Evolutionary conservation across 2,888 invertebrate genomes (phyloP).

Genomic region (Seira sanloemensis): DNA sequence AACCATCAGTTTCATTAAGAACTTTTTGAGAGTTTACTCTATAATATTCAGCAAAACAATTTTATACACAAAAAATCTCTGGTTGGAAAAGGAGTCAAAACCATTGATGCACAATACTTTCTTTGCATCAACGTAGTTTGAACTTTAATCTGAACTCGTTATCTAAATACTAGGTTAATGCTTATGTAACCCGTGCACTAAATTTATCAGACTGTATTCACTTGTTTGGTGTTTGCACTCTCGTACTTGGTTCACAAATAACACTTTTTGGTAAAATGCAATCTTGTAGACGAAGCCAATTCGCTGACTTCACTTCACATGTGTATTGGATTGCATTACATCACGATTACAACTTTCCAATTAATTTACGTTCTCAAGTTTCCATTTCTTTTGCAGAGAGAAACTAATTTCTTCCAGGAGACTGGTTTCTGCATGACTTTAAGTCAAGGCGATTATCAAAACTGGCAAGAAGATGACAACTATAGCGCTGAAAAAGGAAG

Average conservation of each 20-base stretch:
- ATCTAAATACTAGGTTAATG: background rate
- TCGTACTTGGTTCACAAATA: background rate
- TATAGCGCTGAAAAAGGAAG: constrained; percentile 8
- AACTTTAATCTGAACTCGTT: constrained; percentile 2
- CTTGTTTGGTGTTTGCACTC: background rate
- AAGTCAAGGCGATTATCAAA: background rate
- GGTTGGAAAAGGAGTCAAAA: background rate
- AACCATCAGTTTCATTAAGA: no score
- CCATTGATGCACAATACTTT: background rate
- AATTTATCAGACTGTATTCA: background rate
- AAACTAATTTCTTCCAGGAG: background rate
- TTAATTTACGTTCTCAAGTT: background rate
- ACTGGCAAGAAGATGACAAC: constrained; percentile 16
- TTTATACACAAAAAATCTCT: background rate
- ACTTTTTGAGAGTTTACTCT: no score
- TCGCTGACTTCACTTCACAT: background rate
- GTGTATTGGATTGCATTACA: no score
- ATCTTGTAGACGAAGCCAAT: background rate
- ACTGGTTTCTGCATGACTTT: background rate
- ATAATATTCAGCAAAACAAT: no score
- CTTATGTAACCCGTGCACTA: background rate
- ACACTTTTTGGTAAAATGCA: background rate
- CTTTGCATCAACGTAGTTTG: background rate
- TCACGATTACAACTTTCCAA: background rate
- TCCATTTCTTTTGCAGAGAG: no score